These are phyloP conservation scores for Monopterus albus DNA, from an alignment of 2,113 vertebrate species.

Conservation along the genomic window DNA sequence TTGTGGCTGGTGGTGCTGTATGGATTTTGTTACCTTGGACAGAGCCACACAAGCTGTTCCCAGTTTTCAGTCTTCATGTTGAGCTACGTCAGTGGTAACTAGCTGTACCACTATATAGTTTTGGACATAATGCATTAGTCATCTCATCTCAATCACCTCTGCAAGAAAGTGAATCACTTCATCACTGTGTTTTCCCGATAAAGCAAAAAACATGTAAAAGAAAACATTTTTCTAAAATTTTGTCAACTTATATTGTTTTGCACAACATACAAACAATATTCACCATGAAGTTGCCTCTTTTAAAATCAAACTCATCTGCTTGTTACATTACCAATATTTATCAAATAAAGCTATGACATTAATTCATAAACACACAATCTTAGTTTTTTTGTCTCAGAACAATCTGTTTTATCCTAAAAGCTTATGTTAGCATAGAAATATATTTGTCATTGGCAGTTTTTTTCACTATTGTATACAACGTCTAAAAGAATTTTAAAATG, in stretches of 20 bases:
- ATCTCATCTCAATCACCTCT: too few species aligned
- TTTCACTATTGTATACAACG: constrained; percentile 36
- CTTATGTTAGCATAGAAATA: constrained; percentile 52
- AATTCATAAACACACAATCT: constrained; percentile 46
- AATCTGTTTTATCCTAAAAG: constrained; percentile 44
- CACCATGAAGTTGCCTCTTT: constrained; percentile 19
- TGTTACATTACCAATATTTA: constrained; percentile 33
- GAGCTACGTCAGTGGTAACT: constrained; percentile 13
- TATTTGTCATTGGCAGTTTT: neutral
- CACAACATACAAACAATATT: constrained; percentile 41
- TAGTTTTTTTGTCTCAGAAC: constrained; percentile 24
- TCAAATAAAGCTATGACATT: constrained; percentile 35
- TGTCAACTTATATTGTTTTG: constrained; percentile 19
- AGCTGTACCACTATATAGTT: neutral
- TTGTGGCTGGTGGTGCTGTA: too few species aligned
- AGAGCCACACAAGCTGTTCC: neutral
- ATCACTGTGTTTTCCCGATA: too few species aligned
- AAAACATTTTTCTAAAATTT: constrained; percentile 20
- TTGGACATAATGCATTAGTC: neutral
- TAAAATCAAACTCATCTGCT: constrained; percentile 24
- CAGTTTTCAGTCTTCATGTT: neutral
- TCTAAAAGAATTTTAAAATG: too few species aligned
- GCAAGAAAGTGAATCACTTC: too few species aligned
- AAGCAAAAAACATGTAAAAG: constrained; percentile 31
- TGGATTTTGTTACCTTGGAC: neutral